phyloP scores from a whole-genome alignment of 2,113 vertebrate species.

The Calidris pugnax region DNA sequence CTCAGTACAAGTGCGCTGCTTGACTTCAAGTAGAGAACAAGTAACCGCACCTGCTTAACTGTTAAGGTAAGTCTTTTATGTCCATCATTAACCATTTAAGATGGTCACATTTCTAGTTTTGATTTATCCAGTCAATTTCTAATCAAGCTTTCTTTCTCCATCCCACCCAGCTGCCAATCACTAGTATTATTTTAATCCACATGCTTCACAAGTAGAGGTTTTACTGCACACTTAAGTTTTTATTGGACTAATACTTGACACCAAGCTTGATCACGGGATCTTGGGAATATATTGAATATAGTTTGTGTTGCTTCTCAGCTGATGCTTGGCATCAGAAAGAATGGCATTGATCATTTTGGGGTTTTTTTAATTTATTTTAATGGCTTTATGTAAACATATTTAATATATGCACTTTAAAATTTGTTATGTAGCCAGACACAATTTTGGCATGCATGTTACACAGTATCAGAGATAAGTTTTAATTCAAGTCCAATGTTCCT shows the following conservation, averaged over 20 bases:
- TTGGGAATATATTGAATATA: not conserved
- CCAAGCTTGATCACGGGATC: not conserved
- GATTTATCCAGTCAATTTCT: not conserved
- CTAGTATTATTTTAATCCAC: not conserved
- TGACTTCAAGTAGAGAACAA: not conserved
- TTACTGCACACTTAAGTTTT: not conserved
- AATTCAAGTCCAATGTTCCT: not conserved
- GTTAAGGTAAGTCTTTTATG: not conserved
- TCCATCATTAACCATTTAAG: not conserved
- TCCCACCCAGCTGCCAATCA: not conserved
- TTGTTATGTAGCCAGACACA: not conserved
- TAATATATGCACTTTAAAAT: not conserved
- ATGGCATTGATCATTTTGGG: not conserved
- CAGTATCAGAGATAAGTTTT: not conserved
- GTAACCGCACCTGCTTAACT: not conserved
- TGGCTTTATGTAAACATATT: not conserved
- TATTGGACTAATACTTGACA: not conserved
- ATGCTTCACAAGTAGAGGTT: not conserved
- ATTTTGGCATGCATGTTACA: not conserved
- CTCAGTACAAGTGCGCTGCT: not conserved
- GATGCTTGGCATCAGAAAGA: not conserved
- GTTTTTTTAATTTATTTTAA: not conserved
- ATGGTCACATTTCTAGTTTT: not conserved
- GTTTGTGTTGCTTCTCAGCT: not conserved
- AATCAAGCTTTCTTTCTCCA: not conserved